Base-by-base conservation (phyloP, 1,140 invertebrate species). In the Procambarus clarkii region DNA sequence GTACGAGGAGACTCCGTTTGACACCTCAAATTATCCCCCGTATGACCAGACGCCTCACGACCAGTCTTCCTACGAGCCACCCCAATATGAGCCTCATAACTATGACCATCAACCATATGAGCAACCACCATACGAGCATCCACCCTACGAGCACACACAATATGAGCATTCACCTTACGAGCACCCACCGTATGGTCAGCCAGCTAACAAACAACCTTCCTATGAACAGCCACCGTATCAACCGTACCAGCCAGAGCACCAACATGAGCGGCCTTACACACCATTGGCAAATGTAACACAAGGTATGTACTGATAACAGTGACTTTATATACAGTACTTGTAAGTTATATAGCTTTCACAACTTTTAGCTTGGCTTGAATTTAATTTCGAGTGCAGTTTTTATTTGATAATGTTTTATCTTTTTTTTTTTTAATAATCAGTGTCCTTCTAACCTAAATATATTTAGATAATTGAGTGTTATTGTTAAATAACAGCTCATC, bases 91-190 rank as follows among this genome's bases (percentile, higher is more conserved):
- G 9, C 60, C 79, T 24, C 71, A 44, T 24, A 81, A 60, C 3
- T 94, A 90, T 78, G 91, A 94, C 1, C 96, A 86, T 94, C 95
- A 2, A 94, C 94, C 87, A 13, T 74, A 74, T 44, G 92, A 87
- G 44, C 89, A 90, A 74, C 92, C 93, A 0, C 48, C 86, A 46
- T 90, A 85, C 3, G 86, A 86, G 9, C 86, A 88, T 21, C 82
- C 94, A 89, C 94, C 94, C 24, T 58, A 50, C 46, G 92, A 80
- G 44, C 71, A 88, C n/a, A n/a, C 46, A 34, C 78, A 78, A 5
- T 50, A 83, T 34, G 82, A 77, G 8, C 78, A 86, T 48, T 64
- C 69, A 8, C 8, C 64, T 15, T 80, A 71, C 24, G 34, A 80
- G 44, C 71, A 88, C n/a, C 50, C 46, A 34, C 78, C 85, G 2